Base-by-base conservation (phyloP, 2,888 invertebrate genomes). In the Andricus quercusramuli region DNA sequence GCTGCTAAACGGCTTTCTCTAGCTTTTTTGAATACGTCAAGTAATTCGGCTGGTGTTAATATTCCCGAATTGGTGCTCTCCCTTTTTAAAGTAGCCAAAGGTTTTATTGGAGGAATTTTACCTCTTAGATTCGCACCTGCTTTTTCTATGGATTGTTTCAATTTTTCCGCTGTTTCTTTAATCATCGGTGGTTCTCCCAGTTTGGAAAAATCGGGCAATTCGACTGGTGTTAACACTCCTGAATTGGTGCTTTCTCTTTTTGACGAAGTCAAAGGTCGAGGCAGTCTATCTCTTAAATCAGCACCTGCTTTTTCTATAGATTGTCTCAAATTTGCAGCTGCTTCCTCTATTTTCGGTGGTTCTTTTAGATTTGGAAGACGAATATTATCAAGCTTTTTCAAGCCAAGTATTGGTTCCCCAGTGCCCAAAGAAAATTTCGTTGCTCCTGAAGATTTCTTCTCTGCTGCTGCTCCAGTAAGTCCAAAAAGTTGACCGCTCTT, bases 1-100 rank as follows among this genome's bases (percentile, higher is more conserved):
- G 85, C 79, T 2, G 82, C 78, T 11, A 84, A 22, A 76, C 80
- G 80, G 6, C 68, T 59, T 41, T 79, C 85, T 11, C 79, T 80
- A 2, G 47, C 32, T 70, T 84, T 87, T 3, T 51, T 11, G 2
- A 32, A 20, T 17, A 83, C 80, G 25, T 80, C 74, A n/a, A 47
- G 20, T 20, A 20, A 32, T 56, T 74, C 51, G 20, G 51, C n/a
- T n/a, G 56, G 56, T 29, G 37, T 32, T 6, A 65, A 17, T 5
- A 15, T 29, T 44, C 9, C n/a, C n/a, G n/a, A n/a, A n/a, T n/a
- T 59, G 9, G n/a, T 15, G 15, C 25, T 25, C 62, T 62, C 25
- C 15, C 62, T 25, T 62, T 62, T 62, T 6, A 62, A 62, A 62
- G 13, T 0, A 62, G 15, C 2, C 5, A 62, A 25, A 62, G 62